Base-by-base conservation (phyloP, 1,140 invertebrate species). In the Euura saliciscinereae region DNA sequence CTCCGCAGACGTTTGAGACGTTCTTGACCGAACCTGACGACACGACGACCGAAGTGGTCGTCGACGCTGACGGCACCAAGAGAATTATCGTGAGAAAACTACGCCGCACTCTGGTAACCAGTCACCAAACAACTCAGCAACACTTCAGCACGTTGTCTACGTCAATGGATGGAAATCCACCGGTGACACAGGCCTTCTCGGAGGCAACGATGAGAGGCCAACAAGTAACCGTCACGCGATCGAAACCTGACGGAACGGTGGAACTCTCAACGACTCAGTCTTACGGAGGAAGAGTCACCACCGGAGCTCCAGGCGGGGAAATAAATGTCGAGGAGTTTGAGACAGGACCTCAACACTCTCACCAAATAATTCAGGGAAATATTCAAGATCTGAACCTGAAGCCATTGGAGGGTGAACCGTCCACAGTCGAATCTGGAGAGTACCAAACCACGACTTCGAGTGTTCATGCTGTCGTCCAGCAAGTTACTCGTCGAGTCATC, bases 61-160 rank as follows among this genome's bases (percentile, higher is more conserved):
- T 94, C 0, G 93, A 94, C 77, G 89, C 93, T 43, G 93, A 95
- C 84, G 94, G 94, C n/a, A 94, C 92, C 0, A 94, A 93, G 76
- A 89, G 93, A 75, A 94, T 95, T 72, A 93, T 95, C 67, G 91
- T 95, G 0, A 91, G 90, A 74, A 94, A 94, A 84, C 75, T 88
- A 51, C 81, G 86, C 13, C 76, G 80, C 45, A 88, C 85, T 13
- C 72, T 83, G 8, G 83, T 93, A 0, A 89, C 88, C 0, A 86
- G 78, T 13, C 80, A 78, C 66, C 81, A 88, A 68, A 89, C 86
- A 2, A 85, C 83, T 3, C 88, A 89, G 45, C 85, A 89, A 51
- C 84, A 85, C 43, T 79, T 89, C 46, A 78, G 83, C 0, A 81
- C 85, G 11, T 70, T 83, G 8, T 83, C 86, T 2, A 81, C 85